A percentile compares a stretch with the other conserved stretches of the same genome.
Conservation (phyloP, 2,888 invertebrate species). For the Mamestra brassicae region DNA sequence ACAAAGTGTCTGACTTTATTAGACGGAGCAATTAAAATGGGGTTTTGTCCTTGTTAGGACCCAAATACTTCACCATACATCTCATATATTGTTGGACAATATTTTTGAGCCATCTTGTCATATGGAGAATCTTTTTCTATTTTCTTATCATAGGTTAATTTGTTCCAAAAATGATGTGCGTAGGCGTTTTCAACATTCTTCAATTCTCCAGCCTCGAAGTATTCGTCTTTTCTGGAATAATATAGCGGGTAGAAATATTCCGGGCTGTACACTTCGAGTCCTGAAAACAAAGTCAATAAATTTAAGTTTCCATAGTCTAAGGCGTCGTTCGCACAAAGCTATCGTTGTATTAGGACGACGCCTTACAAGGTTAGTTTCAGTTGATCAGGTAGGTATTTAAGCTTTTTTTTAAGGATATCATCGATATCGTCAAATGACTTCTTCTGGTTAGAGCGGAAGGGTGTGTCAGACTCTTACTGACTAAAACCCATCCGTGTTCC, state of each 20-base stretch:
- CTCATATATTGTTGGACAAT: slow-evolving; percentile 69
- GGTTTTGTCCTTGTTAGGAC: background rate
- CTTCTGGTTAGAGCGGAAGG: too few species aligned
- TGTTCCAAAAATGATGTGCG: slow-evolving; percentile 75
- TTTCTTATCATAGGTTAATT: slow-evolving; percentile 60
- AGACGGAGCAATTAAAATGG: too few species aligned
- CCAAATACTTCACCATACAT: slow-evolving; percentile 64
- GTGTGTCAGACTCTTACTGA: too few species aligned
- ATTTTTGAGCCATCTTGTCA: slow-evolving; percentile 62
- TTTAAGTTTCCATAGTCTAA: too few species aligned
- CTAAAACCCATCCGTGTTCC: too few species aligned
- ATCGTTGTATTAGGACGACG: too few species aligned
- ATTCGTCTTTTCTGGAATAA: slow-evolving; percentile 82
- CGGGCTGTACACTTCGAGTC: slow-evolving; percentile 92
- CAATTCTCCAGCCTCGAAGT: slow-evolving; percentile 51
- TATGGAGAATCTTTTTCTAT: slow-evolving; percentile 63
- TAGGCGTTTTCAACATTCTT: slow-evolving; percentile 54
- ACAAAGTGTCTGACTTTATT: too few species aligned
- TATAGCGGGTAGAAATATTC: slow-evolving; percentile 93
- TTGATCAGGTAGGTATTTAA: too few species aligned
- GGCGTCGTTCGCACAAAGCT: too few species aligned
- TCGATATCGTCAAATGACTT: too few species aligned
- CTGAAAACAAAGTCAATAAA: slow-evolving; percentile 63
- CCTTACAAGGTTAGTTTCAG: too few species aligned
- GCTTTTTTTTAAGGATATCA: too few species aligned